Conservation (phyloP, 92 coral and sea anemone genomes). For the Diadumene lineata region DNA sequence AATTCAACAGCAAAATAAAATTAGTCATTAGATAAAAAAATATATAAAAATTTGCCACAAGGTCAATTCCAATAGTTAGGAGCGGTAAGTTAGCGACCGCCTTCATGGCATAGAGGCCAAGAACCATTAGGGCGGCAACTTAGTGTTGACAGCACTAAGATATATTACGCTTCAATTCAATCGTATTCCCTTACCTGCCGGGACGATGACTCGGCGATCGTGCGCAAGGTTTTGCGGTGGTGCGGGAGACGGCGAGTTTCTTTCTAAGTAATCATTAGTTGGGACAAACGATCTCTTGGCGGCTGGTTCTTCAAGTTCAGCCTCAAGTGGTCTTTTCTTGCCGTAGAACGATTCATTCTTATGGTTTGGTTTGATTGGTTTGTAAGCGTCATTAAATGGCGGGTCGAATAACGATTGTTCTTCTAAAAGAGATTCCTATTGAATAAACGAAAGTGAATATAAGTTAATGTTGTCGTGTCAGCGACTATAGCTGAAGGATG, state of each 20-base stretch:
- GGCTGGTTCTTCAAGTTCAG: conserved; percentile 89
- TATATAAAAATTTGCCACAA: not conserved
- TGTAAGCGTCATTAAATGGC: conserved; percentile 87
- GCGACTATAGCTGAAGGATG: not conserved
- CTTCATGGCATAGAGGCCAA: conserved; percentile 31
- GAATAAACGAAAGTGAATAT: conserved; percentile 8
- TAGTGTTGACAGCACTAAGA: conserved; percentile 44
- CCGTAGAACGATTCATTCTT: conserved; percentile 68
- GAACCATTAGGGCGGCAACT: conserved; percentile 42
- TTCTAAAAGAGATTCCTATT: conserved; percentile 76
- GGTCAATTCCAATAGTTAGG: conserved; percentile 26
- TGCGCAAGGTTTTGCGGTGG: conserved; percentile 89
- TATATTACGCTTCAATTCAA: conserved; percentile 35
- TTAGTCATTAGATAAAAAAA: too few species aligned
- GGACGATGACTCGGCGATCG: conserved; percentile 96
- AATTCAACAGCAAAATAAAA: not conserved
- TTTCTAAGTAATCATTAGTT: conserved; percentile 86
- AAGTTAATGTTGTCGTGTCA: conserved; percentile 10
- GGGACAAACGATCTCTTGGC: conserved; percentile 93
- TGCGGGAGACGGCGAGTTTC: conserved; percentile 89
- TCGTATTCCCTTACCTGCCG: conserved; percentile 79
- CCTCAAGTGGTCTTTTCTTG: conserved; percentile 84
- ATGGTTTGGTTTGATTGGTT: conserved; percentile 72
- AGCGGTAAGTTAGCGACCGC: conserved; percentile 26
- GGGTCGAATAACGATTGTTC: conserved; percentile 96